Evolutionary conservation across 2,888 invertebrate genomes (phyloP).

Genomic region (Sinhomidia bicolor): DNA sequence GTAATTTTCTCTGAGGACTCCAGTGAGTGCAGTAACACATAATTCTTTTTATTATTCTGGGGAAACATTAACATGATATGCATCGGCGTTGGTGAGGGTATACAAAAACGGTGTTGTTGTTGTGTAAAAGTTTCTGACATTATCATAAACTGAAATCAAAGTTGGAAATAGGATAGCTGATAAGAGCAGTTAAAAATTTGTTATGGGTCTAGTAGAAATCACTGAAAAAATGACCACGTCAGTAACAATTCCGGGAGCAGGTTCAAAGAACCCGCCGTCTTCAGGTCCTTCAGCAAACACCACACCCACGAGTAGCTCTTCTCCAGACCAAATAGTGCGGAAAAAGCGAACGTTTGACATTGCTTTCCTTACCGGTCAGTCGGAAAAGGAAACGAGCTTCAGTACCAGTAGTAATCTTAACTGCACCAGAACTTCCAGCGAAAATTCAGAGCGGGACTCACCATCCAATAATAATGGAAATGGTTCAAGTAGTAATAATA

Average conservation of each 20-base stretch:
- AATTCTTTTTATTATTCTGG: neutral
- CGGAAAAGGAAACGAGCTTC: slow-evolving; percentile 61
- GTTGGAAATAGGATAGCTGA: neutral
- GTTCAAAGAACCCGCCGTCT: slow-evolving; percentile 52
- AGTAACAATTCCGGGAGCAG: slow-evolving; percentile 57
- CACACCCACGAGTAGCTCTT: slow-evolving; percentile 47
- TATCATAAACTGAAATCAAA: neutral
- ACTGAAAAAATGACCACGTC: slow-evolving; percentile 69
- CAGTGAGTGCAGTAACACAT: slow-evolving; percentile 35
- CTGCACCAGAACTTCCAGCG: neutral
- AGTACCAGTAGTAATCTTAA: neutral
- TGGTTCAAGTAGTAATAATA: slow-evolving; percentile 57
- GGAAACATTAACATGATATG: slow-evolving; percentile 21
- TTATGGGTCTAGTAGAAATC: slow-evolving; percentile 76
- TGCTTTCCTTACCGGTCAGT: slow-evolving; percentile 89
- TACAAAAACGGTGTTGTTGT: neutral
- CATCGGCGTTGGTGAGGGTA: neutral
- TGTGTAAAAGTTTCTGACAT: neutral
- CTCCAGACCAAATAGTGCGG: slow-evolving; percentile 65
- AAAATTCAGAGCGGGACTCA: slow-evolving; percentile 26
- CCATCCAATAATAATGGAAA: neutral
- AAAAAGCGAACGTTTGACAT: slow-evolving; percentile 93
- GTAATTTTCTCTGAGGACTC: slow-evolving; percentile 62
- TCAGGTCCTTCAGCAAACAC: slow-evolving; percentile 18
- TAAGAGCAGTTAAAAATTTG: neutral